Conservation (phyloP, 2,888 invertebrate genomes). For the Lasioglossum malachurum region DNA sequence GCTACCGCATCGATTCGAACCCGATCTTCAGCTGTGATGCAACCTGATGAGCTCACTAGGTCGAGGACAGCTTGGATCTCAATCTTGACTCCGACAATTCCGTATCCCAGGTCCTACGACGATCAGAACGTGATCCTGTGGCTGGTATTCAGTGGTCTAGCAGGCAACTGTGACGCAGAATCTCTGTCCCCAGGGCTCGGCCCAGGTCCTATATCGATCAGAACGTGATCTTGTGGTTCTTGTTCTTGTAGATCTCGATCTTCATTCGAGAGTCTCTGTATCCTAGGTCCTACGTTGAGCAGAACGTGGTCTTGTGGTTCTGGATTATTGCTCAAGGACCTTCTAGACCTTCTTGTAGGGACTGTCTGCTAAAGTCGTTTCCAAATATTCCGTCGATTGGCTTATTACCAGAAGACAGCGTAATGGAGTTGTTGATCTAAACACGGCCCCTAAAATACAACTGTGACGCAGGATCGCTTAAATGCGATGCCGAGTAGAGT, state of each 20-base stretch:
- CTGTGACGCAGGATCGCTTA: slow-evolving; percentile 12
- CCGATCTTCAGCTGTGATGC: neutral
- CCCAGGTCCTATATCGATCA: neutral
- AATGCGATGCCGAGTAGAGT: neutral
- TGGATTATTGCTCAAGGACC: neutral
- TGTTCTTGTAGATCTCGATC: neutral
- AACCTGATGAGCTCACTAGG: neutral
- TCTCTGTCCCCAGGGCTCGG: neutral
- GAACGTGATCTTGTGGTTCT: neutral
- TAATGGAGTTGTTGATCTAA: slow-evolving; percentile 22
- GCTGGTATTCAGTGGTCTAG: neutral
- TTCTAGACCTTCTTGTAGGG: neutral
- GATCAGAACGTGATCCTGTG: neutral
- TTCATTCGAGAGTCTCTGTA: neutral
- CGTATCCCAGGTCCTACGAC: neutral
- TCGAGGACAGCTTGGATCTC: neutral
- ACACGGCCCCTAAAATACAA: slow-evolving; percentile 10
- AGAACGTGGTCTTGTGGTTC: neutral
- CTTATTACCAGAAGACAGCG: neutral
- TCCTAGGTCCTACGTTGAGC: neutral
- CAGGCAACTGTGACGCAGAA: neutral
- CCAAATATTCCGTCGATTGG: slow-evolving; percentile 1
- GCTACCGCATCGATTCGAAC: neutral
- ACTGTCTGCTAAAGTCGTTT: neutral
- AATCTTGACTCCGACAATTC: neutral